Conservation (phyloP, 2,888 invertebrate species). For the Stenurella melanura region DNA sequence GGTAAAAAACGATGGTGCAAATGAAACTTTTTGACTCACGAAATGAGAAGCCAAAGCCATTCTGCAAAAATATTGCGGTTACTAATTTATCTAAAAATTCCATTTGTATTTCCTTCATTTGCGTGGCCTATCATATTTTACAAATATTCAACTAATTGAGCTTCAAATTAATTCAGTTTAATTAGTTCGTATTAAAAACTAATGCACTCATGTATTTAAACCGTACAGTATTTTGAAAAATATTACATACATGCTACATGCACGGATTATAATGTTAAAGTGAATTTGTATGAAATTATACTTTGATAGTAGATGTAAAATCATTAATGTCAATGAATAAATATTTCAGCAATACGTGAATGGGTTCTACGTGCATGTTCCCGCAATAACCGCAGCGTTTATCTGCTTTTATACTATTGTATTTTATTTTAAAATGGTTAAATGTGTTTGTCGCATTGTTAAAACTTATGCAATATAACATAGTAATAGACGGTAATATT, state of each 20-base stretch:
- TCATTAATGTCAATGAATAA: conserved; percentile 17
- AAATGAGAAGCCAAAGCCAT: no score
- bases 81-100: no score
- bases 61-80: no score
- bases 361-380: background rate
- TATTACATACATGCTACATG: background rate
- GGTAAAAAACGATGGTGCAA: no score
- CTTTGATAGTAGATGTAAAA: conserved; percentile 3
- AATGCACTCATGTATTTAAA: no score
- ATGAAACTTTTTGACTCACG: no score
- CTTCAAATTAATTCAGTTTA: no score
- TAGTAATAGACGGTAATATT: background rate
- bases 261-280: conserved; percentile 1
- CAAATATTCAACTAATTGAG: no score
- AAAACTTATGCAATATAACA: background rate
- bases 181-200: no score
- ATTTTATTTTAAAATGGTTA: conserved; percentile 9
- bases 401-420: conserved; percentile 2
- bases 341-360: conserved; percentile 17
- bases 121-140: no score
- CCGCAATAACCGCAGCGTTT: conserved; percentile 10
- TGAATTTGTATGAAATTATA: conserved; percentile 21
- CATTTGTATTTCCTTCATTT: no score
- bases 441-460: background rate
- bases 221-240: background rate